Base-by-base conservation (phyloP, 2,113 vertebrate genomes). In the Cynocephalus volans region DNA sequence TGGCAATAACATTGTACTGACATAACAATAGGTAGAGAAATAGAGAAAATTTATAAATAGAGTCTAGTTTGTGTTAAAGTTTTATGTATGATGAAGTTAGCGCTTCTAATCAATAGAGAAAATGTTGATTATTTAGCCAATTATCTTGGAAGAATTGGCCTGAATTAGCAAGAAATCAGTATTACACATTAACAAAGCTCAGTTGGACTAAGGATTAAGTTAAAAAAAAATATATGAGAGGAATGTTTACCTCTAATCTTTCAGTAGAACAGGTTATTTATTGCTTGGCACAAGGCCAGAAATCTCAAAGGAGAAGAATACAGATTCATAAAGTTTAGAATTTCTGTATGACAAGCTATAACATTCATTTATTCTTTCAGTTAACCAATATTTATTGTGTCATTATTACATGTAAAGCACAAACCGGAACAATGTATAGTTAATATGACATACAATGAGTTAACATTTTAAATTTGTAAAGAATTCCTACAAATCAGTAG, bases 161-260 rank as follows among this genome's bases (percentile, higher is more conserved):
- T 94, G 72, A 92, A 87, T 97, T 96, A 95, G 36, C 80, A 94
- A 94, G 88, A 95, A 94, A 97, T 93, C 90, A 15, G 72, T 91
- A 94, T 96, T 70, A 62, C 3, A 73, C n/a, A 84, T 62, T 91
- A 79, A 95, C 58, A 81, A 93, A 90, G 41, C 24, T 86, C 60
- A 90, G 36, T 33, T 80, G 45, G 64, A 70, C 81, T 83, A 94
- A 88, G 88, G 36, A 88, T 70, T 88, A 93, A 85, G n/a, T 72
- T 91, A 62, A 64, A 11, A 33, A 82, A 80, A 62, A 91, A 72
- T 52, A 77, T 93, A 76, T 91, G 60, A 96, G 76, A 90, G 88
- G 77, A 91, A 88, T 36, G 58, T 93, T 88, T 95, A 58, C 62
- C 95, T 80, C 31, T 76, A 93, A 90, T 85, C 48, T 82, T 88